These are phyloP conservation scores for Terrapene triunguis DNA, from an alignment of 2,113 vertebrate species.

Conservation along the genomic window DNA sequence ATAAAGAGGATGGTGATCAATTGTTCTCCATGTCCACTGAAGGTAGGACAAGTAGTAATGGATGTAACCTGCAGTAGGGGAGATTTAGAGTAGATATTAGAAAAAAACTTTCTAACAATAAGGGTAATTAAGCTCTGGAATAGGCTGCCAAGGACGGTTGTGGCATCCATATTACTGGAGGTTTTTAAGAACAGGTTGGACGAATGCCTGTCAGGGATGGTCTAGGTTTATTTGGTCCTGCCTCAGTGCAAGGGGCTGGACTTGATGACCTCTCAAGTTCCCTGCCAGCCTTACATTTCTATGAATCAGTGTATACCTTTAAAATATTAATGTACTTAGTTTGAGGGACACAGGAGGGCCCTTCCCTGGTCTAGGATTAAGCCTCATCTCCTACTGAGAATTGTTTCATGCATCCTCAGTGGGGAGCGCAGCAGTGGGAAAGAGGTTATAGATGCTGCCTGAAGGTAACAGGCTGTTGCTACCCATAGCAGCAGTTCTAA, in stretches of 20 bases:
- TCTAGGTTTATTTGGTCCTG: not conserved
- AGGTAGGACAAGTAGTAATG: not conserved
- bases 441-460: not conserved
- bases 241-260: not conserved
- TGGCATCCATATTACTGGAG: not conserved
- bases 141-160: not conserved
- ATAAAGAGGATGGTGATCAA: not conserved
- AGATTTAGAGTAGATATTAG: not conserved
- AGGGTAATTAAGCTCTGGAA: not conserved
- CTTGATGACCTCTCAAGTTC: not conserved
- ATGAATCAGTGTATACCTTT: fast-evolving
- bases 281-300: not conserved
- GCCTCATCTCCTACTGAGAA: fast-evolving
- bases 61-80: not conserved
- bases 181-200: not conserved
- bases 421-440: not conserved
- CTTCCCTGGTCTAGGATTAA: not conserved
- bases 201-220: not conserved
- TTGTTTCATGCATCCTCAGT: not conserved
- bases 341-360: fast-evolving
- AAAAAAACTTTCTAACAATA: not conserved
- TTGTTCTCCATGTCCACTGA: not conserved
- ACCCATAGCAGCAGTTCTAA: not conserved
- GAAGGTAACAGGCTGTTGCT: not conserved
- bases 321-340: not conserved